These are phyloP conservation scores for Drosophila siamana DNA, from an alignment of 2,888 invertebrate species.

Conservation along the genomic window DNA sequence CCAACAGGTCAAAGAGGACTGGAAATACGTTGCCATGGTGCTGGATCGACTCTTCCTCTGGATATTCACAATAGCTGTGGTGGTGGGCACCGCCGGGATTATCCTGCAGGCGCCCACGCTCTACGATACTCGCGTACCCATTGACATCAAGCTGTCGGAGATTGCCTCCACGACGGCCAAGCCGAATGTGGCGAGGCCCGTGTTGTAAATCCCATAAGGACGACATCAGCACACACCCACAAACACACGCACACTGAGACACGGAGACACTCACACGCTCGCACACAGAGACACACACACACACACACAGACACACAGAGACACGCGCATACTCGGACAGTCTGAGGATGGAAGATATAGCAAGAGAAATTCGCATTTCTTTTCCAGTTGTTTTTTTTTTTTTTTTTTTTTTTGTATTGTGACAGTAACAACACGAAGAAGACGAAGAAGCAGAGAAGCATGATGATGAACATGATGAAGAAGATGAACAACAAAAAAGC, in stretches of 20 bases:
- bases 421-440: slow-evolving; percentile 30
- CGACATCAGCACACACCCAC: slow-evolving; percentile 16
- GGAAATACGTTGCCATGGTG: slow-evolving; percentile 99
- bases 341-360: slow-evolving; percentile 49
- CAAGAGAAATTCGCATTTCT: slow-evolving; percentile 64
- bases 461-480: slow-evolving; percentile 27
- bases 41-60: slow-evolving; percentile 98
- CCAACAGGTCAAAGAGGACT: slow-evolving; percentile 96
- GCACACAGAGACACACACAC: slow-evolving; percentile 13
- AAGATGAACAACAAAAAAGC: slow-evolving; percentile 36
- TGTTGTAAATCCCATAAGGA: slow-evolving; percentile 81
- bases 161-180: slow-evolving; percentile 95
- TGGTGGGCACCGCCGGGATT: slow-evolving; percentile 97
- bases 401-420: slow-evolving; percentile 33
- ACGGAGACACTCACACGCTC: slow-evolving; percentile 17
- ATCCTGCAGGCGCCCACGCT: slow-evolving; percentile 97
- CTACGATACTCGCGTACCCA: slow-evolving; percentile 95
- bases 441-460: slow-evolving; percentile 25
- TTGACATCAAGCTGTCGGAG: slow-evolving; percentile 94
- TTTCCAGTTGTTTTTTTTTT: slow-evolving; percentile 24
- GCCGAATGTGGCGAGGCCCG: slow-evolving; percentile 87
- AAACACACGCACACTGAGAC: slow-evolving; percentile 7
- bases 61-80: slow-evolving; percentile 98
- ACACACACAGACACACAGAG: slow-evolving; percentile 6
- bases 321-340: slow-evolving; percentile 27